Evolutionary conservation across 2,888 invertebrate genomes (phyloP).

Genomic region (Habroteleia sp.): DNA sequence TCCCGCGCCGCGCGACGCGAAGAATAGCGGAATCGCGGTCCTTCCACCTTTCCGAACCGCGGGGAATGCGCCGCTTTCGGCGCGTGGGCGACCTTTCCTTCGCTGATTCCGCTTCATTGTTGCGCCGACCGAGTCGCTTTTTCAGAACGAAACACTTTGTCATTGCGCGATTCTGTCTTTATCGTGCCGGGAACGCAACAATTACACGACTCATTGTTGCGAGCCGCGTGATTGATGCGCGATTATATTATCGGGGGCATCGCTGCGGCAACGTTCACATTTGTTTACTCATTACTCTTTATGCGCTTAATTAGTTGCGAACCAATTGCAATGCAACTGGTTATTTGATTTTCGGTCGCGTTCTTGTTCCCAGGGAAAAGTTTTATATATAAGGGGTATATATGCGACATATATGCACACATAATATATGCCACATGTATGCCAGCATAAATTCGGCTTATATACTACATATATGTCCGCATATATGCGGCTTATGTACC

Average conservation of each 20-base stretch:
- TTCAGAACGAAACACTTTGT: constrained; percentile 57
- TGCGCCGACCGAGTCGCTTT: constrained; percentile 33
- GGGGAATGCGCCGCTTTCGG: constrained; percentile 47
- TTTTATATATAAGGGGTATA: too few relatives aligned
- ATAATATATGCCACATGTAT: too few relatives aligned
- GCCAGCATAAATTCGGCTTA: too few relatives aligned
- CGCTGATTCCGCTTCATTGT: constrained; percentile 46
- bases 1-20: constrained; percentile 50
- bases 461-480: too few relatives aligned
- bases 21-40: constrained; percentile 67
- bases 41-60: constrained; percentile 59
- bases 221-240: constrained; percentile 46
- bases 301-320: constrained; percentile 14
- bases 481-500: too few relatives aligned
- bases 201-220: constrained; percentile 46
- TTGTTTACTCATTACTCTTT: constrained; percentile 36
- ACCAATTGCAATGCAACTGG: constrained; percentile 10
- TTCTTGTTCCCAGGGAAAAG: too few relatives aligned
- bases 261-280: constrained; percentile 20
- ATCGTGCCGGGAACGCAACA: constrained; percentile 43
- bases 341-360: not conserved
- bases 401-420: too few relatives aligned
- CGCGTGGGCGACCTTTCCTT: constrained; percentile 62
- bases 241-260: constrained; percentile 43
- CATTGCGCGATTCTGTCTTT: constrained; percentile 57